Base-by-base conservation (phyloP, 2,113 vertebrate genomes). In the Nansenia antarctica region DNA sequence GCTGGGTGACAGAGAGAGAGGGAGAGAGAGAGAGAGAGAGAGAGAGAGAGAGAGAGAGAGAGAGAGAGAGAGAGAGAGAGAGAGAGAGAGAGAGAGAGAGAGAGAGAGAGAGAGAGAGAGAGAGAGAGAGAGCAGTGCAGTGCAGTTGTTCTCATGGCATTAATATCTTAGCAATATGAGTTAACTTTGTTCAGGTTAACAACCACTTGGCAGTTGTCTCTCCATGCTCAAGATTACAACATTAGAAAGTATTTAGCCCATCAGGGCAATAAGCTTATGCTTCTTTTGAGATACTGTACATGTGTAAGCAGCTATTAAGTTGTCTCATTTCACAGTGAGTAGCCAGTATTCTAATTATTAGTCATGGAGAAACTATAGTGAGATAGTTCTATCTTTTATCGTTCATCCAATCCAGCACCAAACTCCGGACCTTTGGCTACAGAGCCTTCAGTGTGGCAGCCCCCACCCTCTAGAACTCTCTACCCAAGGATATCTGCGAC, bases 251-350 rank as follows among this genome's bases (percentile, higher is more conserved):
- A 80, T 78, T 77, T 62, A 24, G 73, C 73, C 66, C 79, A 86
- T 87, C 86, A 86, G 81, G 74, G 76, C 75, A 82, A 86, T 73
- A 70, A 57, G 68, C 74, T 76, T 82, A 85, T 74, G 72, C 76
- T 87, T 79, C 79, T 82, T 82, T 79, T 85, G 35, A 20, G 45
- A 64, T 76, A 22, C 45, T 66, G n/a, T n/a, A n/a, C n/a, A n/a
- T 71, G 80, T 74, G 82, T 85, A 86, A 82, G 77, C 72, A 74
- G 78, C 53, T 77, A 70, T 67, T 62, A 66, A 70, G 9, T 81
- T 83, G 71, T 86, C 47, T 84, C 75, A 80, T 79, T 84, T 26
- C 24, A 22, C 9, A 14, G 6, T n/a, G n/a, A n/a, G n/a, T n/a
- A n/a, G n/a, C n/a, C n/a, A n/a, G n/a, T n/a, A n/a, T n/a, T n/a